Percentiles rank a stretch among this genome's conserved stretches.
Evolutionary conservation across 2,113 vertebrate genomes (phyloP).

Genomic region (Progne subis): DNA sequence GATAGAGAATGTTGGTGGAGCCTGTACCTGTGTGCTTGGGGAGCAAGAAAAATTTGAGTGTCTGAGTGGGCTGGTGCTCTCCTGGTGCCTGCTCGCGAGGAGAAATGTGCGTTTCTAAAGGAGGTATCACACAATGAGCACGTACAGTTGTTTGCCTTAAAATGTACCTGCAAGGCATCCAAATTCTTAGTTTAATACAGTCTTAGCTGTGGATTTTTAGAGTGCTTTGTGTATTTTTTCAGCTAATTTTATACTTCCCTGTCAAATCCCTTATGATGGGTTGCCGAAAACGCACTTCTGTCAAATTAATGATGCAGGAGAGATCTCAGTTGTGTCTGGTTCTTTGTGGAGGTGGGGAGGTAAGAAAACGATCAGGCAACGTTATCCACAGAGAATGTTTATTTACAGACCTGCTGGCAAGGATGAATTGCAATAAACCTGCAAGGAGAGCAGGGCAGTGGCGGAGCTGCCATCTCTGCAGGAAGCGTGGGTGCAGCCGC

Average conservation of each 20-base stretch:
- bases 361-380: neutral
- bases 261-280: neutral
- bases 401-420: neutral
- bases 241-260: neutral
- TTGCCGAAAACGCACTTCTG: neutral
- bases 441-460: neutral
- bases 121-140: neutral
- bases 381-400: neutral
- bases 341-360: neutral
- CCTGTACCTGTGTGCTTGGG: neutral
- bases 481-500: rapidly evolving
- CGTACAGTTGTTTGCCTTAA: neutral
- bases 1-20: neutral
- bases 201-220: neutral
- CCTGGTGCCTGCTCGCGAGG: neutral
- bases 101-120: neutral
- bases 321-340: neutral
- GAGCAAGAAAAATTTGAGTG: rapidly evolving
- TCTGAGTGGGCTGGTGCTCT: neutral
- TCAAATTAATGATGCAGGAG: neutral
- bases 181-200: neutral
- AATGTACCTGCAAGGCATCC: neutral
- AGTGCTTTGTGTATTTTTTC: neutral
- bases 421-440: neutral
- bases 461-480: neutral